phyloP scores from a whole-genome alignment of 2,888 invertebrate species.

The Cacoxenus indagator region DNA sequence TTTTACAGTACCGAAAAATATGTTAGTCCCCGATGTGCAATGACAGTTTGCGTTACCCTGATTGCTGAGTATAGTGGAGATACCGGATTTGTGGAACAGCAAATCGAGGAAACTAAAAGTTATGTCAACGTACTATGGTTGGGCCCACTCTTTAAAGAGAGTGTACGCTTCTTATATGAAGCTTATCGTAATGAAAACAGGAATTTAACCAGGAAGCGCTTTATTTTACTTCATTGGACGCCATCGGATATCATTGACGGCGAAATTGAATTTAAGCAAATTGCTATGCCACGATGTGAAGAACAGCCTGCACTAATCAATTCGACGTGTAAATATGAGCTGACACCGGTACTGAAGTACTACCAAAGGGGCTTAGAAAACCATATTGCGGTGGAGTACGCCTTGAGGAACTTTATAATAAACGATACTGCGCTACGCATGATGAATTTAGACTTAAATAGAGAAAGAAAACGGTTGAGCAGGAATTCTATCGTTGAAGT shows the following conservation, averaged over 20 bases:
- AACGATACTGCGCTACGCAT: slow-evolving; percentile 33
- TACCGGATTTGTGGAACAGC: slow-evolving; percentile 74
- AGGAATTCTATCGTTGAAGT: slow-evolving; percentile 22
- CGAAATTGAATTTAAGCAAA: slow-evolving; percentile 71
- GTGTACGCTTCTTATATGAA: slow-evolving; percentile 66
- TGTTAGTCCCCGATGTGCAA: slow-evolving; percentile 42
- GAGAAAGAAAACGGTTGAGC: not conserved
- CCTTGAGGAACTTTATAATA: slow-evolving; percentile 51
- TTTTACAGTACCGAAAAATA: slow-evolving; percentile 35
- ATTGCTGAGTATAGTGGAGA: slow-evolving; percentile 72
- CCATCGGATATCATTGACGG: slow-evolving; percentile 76
- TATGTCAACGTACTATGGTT: slow-evolving; percentile 80
- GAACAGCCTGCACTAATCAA: slow-evolving; percentile 49
- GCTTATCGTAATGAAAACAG: slow-evolving; percentile 37
- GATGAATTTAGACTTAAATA: slow-evolving; percentile 32
- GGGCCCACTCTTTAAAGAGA: slow-evolving; percentile 73
- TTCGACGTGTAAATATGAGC: slow-evolving; percentile 77
- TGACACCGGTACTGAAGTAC: slow-evolving; percentile 78
- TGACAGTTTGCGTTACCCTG: slow-evolving; percentile 70
- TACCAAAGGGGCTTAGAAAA: slow-evolving; percentile 75
- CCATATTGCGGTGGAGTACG: slow-evolving; percentile 49
- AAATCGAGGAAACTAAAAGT: slow-evolving; percentile 73
- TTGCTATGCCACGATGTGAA: slow-evolving; percentile 78
- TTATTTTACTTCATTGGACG: slow-evolving; percentile 78
- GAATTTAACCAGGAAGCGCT: slow-evolving; percentile 67